Conservation (phyloP, 2,888 invertebrate species). For the Phragmatobia fuliginosa region DNA sequence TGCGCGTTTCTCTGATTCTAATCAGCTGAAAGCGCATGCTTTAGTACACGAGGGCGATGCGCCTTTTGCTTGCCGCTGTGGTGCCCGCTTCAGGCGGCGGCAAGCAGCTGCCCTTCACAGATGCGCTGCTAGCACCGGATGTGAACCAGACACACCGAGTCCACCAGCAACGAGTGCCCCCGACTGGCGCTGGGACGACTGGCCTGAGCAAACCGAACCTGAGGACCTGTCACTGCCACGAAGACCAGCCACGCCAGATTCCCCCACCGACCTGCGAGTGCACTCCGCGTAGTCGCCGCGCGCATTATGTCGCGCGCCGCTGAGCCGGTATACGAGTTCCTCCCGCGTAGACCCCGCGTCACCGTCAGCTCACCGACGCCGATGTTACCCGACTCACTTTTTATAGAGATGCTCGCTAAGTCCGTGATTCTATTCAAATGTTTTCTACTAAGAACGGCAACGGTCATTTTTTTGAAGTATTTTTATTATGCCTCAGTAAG, state of each 20-base stretch:
- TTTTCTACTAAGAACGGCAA: slow-evolving; percentile 54
- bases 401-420: slow-evolving; percentile 38
- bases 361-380: slow-evolving; percentile 57
- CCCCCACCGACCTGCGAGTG: slow-evolving; percentile 83
- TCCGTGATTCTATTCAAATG: slow-evolving; percentile 46
- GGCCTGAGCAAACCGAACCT: slow-evolving; percentile 96
- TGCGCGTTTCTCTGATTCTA: slow-evolving; percentile 95
- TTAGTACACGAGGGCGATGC: slow-evolving; percentile 96
- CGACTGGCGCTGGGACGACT: slow-evolving; percentile 82
- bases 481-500: slow-evolving; percentile 68
- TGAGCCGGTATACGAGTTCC: slow-evolving; percentile 93
- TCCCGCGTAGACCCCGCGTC: slow-evolving; percentile 85
- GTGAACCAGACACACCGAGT: slow-evolving; percentile 76
- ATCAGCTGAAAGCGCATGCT: slow-evolving; percentile 96
- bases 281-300: slow-evolving; percentile 81
- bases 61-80: slow-evolving; percentile 94
- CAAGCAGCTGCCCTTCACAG: slow-evolving; percentile 96
- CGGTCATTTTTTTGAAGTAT: slow-evolving; percentile 55
- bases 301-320: slow-evolving; percentile 64
- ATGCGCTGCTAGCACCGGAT: slow-evolving; percentile 87
- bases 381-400: slow-evolving; percentile 44
- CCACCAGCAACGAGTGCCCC: slow-evolving; percentile 78
- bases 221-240: slow-evolving; percentile 93
- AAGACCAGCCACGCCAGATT: slow-evolving; percentile 82
- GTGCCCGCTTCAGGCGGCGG: slow-evolving; percentile 92